Evolutionary conservation across 2,888 invertebrate genomes (phyloP), one percentile per base, ranked within the genome.

Genomic region (Drosophila recens): DNA sequence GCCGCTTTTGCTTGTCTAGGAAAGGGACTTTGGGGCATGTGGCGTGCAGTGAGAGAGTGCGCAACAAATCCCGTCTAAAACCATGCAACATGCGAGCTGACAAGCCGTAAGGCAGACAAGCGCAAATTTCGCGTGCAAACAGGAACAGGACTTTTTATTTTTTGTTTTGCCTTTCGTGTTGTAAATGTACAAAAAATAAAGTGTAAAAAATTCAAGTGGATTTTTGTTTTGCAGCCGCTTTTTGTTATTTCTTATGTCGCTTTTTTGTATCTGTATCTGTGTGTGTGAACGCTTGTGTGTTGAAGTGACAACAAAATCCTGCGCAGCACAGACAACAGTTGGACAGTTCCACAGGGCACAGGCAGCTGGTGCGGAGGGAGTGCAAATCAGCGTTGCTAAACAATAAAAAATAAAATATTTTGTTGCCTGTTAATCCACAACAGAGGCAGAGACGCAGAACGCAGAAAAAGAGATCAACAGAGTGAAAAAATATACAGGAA

Each of bases 261-360:
- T 53, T 52, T 51, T 51, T 59, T 66, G 51, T 72, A 56, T 48
- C 56, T 42, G 40, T 61, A 9, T 40, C 4, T 59, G 9, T 74
- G 11, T 69, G 27, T 61, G 38, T 72, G 40, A 23, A 45, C 43
- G 38, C 69, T 42, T 82, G 79, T 85, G 80, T 90, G 87, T 80
- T 90, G 85, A 90, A 89, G 87, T 90, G 89, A 90, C 90, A 90
- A 90, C 87, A 89, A 90, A 90, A 90, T 87, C 90, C 87, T 76
- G 81, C 54, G 67, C 71, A 67, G 51, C 56, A 69, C 66, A 69
- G 67, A 75, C 67, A 78, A 70, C 75, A 72, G 72, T 75, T 71
- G 79, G 66, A 72, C 56, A 70, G 49, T 68, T 64, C 65, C 71
- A 54, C 66, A 67, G 20, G 63, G 61, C 64, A 56, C 52, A 38